A percentile compares a stretch with the other conserved stretches of the same genome.
phyloP scores from a whole-genome alignment of 92 coral and sea anemone species.

The Actinernus sp. region DNA sequence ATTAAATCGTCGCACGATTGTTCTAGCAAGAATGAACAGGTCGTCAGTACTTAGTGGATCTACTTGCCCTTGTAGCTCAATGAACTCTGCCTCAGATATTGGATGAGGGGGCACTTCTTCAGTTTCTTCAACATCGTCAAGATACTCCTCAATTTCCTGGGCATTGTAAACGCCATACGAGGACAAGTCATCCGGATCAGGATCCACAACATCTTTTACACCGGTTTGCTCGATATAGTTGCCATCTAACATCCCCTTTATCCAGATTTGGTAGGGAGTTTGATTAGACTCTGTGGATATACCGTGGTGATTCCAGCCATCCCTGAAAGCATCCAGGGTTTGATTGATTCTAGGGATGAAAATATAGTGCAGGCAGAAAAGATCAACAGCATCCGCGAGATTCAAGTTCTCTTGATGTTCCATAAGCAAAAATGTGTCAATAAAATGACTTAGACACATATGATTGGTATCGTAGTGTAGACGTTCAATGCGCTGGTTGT shows the following conservation, averaged over 20 bases:
- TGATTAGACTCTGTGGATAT: background rate
- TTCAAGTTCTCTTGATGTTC: too few relatives aligned
- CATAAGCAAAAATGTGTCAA: too few relatives aligned
- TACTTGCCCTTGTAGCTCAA: background rate
- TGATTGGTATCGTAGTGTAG: too few relatives aligned
- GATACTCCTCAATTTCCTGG: background rate
- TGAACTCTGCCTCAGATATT: background rate
- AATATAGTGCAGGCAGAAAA: too few relatives aligned
- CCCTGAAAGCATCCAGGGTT: too few relatives aligned
- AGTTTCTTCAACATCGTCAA: background rate
- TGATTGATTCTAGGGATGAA: too few relatives aligned
- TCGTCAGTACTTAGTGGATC: background rate
- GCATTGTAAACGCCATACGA: background rate
- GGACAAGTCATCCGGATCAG: background rate
- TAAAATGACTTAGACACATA: too few relatives aligned
- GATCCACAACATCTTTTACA: slow-evolving; percentile 1
- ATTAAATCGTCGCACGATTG: background rate
- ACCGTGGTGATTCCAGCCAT: slow-evolving; percentile 6
- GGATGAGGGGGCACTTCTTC: background rate
- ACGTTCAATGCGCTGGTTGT: too few relatives aligned
- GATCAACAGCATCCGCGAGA: too few relatives aligned
- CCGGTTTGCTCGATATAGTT: background rate
- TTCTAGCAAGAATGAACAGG: background rate
- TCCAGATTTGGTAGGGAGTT: background rate
- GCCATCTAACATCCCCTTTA: slow-evolving; percentile 3